Percentiles rank a stretch among this genome's conserved stretches.
These are phyloP conservation scores for cattle (Bos taurus) DNA, from an alignment of 2,113 vertebrate species.

Conservation along the genomic window DNA sequence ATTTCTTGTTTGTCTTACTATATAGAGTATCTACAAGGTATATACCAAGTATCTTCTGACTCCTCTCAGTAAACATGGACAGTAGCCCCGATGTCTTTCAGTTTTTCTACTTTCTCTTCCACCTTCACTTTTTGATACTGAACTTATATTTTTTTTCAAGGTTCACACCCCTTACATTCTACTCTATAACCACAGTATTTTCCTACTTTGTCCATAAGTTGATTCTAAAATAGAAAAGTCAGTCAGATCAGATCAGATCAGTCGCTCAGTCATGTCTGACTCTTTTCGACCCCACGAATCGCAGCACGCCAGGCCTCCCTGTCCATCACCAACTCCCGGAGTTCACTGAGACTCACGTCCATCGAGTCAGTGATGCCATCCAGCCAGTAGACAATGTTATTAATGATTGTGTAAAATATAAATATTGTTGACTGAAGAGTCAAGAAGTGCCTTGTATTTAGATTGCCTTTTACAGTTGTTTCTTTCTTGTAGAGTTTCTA, in stretches of 20 bases:
- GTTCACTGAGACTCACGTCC: too few species aligned
- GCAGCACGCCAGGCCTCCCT: too few species aligned
- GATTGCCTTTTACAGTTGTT: background rate
- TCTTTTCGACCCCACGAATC: too few species aligned
- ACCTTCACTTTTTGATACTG: background rate
- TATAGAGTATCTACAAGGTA: background rate
- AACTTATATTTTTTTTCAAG: background rate
- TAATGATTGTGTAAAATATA: background rate
- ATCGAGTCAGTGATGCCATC: too few species aligned
- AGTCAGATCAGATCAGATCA: too few species aligned
- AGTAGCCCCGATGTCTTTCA: background rate
- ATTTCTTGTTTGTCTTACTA: background rate
- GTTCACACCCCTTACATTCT: background rate
- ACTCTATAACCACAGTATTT: background rate
- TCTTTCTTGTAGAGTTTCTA: background rate
- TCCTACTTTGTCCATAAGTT: background rate
- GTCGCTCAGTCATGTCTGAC: too few species aligned
- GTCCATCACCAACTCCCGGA: too few species aligned
- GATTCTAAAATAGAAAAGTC: background rate
- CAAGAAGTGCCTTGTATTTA: background rate
- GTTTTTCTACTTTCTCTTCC: background rate
- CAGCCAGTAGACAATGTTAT: background rate
- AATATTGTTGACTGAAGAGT: background rate
- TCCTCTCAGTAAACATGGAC: background rate
- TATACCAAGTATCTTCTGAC: background rate